Conservation (phyloP, 1,140 invertebrate species). For the Gryllus bimaculatus region DNA sequence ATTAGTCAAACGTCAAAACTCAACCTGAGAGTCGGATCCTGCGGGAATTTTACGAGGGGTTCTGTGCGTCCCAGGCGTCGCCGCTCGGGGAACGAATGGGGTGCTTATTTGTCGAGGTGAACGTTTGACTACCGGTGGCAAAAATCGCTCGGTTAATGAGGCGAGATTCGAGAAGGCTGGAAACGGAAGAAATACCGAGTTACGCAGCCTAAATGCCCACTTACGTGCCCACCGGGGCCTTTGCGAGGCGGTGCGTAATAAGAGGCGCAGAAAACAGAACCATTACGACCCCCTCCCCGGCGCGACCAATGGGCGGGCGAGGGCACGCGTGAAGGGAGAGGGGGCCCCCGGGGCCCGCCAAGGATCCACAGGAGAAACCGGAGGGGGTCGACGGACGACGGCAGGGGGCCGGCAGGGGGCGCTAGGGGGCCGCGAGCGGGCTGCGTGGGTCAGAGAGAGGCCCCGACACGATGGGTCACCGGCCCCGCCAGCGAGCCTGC, state of each 20-base stretch:
- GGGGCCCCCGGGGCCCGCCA: no score
- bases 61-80: neutral
- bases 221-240: neutral
- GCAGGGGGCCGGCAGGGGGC: no score
- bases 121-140: neutral
- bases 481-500: no score
- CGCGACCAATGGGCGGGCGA: neutral
- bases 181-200: neutral
- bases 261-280: neutral
- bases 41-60: neutral
- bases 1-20: conserved; percentile 5
- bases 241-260: neutral
- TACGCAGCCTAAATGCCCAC: neutral
- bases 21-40: neutral
- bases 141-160: neutral
- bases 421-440: no score
- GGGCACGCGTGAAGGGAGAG: neutral
- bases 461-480: no score
- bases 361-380: no score
- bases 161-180: neutral
- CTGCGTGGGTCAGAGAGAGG: no score
- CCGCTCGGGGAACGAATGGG: neutral
- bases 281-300: neutral
- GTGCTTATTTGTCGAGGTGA: neutral
- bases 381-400: no score